phyloP scores from a whole-genome alignment of 2,113 vertebrate species.

The Candoia aspera region DNA sequence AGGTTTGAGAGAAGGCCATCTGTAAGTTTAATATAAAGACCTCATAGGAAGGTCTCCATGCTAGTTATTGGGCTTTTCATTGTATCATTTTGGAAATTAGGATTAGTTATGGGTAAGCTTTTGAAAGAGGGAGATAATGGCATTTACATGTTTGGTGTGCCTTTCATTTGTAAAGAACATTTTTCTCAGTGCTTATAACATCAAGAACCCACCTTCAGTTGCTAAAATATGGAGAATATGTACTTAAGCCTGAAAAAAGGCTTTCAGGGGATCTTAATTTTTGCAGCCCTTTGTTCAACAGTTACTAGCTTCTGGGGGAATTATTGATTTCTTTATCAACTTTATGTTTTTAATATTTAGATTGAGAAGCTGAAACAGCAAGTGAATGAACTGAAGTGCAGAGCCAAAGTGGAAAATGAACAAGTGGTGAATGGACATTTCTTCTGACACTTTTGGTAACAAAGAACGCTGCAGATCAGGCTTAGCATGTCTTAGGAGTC shows the following conservation, averaged over 20 bases:
- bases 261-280: neutral
- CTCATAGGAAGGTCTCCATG: neutral
- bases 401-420: constrained; percentile 71
- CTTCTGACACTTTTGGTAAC: constrained; percentile 4
- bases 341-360: constrained; percentile 63
- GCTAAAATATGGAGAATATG: neutral
- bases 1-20: neutral
- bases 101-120: neutral
- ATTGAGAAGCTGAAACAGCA: constrained; percentile 75
- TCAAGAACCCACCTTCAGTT: neutral
- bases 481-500: neutral
- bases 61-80: neutral
- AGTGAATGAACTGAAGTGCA: constrained; percentile 68
- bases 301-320: neutral
- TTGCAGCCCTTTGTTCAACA: neutral
- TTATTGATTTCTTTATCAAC: neutral
- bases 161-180: neutral
- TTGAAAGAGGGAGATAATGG: neutral
- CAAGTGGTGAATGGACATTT: constrained; percentile 71
- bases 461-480: neutral
- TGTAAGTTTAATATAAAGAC: neutral
- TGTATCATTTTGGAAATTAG: neutral
- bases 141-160: neutral
- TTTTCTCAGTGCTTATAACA: no score
- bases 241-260: neutral